Evolutionary conservation across 2,888 invertebrate species (phyloP).

Genomic region (Rotaria macrura): DNA sequence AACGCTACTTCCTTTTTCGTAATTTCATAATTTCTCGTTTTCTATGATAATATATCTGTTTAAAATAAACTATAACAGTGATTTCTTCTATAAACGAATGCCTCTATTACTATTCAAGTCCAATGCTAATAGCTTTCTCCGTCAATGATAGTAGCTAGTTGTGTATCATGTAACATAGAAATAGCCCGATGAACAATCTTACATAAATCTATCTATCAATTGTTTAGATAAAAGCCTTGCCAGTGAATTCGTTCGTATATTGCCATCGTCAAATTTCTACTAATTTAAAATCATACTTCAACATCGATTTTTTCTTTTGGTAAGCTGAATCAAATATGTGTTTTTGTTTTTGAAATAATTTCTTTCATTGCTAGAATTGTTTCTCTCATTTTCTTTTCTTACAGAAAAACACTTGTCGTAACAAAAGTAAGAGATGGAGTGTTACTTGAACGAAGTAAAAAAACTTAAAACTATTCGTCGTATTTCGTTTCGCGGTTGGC

Average conservation of each 20-base stretch:
- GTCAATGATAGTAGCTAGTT: not conserved
- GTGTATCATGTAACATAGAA: not conserved
- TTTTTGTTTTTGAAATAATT: not conserved
- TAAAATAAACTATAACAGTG: too few species aligned
- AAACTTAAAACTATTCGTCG: not conserved
- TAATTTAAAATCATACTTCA: too few species aligned
- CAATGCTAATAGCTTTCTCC: not conserved
- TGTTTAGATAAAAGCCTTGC: too few species aligned
- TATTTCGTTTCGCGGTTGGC: not conserved
- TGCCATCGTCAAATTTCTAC: not conserved
- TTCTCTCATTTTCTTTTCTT: not conserved
- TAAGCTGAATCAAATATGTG: too few species aligned
- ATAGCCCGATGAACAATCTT: not conserved
- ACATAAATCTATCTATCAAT: not conserved
- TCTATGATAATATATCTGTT: too few species aligned
- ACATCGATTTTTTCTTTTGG: not conserved
- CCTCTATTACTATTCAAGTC: not conserved
- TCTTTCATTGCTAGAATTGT: not conserved
- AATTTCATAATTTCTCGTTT: too few species aligned
- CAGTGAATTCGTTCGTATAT: not conserved
- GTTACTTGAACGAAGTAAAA: not conserved
- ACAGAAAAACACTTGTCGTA: not conserved
- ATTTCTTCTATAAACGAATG: too few species aligned
- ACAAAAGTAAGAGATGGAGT: not conserved
- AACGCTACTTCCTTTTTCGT: too few species aligned